A percentile compares a stretch with the other conserved stretches of the same genome.
These are phyloP conservation scores for Arenaria interpres DNA, from an alignment of 2,113 vertebrate genomes.

Conservation along the genomic window DNA sequence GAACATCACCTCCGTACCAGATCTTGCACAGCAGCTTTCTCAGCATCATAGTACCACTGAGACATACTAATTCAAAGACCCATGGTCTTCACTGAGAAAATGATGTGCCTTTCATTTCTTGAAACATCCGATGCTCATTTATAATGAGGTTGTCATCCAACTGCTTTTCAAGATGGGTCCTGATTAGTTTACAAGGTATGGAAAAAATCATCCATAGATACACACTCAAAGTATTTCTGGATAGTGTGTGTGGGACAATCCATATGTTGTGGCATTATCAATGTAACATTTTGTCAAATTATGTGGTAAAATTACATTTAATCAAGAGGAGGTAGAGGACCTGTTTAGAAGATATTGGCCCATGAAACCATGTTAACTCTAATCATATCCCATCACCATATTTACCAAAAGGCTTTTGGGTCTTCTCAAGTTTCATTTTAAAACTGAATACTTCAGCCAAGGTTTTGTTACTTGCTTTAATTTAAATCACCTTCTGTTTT, in stretches of 20 bases:
- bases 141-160: neutral
- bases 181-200: neutral
- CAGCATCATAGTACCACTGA: neutral
- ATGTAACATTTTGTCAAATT: neutral
- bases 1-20: neutral
- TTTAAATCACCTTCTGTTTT: neutral
- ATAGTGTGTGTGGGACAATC: neutral
- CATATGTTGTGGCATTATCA: neutral
- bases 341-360: neutral
- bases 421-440: neutral
- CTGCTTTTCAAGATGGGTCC: neutral
- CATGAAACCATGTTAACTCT: neutral
- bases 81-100: neutral
- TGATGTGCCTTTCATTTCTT: neutral
- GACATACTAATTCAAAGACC: neutral
- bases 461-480: neutral
- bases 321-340: neutral
- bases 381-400: neutral
- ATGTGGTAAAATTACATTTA: neutral
- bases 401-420: neutral
- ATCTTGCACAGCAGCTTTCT: neutral
- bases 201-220: rapidly evolving
- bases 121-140: neutral
- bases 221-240: neutral
- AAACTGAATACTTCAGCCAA: neutral